These are phyloP conservation scores for Diabrotica balteata DNA, from an alignment of 2,888 invertebrate genomes.

Conservation along the genomic window DNA sequence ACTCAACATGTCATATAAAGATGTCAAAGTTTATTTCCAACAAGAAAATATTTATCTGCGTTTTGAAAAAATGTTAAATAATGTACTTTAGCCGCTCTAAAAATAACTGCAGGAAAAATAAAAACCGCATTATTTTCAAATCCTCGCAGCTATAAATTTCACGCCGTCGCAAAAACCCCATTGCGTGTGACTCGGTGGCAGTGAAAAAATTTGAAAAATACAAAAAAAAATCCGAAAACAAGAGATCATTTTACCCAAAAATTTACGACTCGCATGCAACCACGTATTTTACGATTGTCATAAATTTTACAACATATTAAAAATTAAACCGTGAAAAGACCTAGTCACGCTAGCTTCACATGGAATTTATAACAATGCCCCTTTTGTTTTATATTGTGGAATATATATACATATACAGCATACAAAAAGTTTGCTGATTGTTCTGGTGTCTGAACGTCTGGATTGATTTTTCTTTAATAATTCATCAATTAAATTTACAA, in stretches of 20 bases:
- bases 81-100: no score
- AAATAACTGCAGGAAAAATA: no score
- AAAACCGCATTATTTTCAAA: not conserved
- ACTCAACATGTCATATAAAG: no score
- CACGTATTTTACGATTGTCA: constrained; percentile 26
- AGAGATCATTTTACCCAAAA: constrained; percentile 15
- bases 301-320: constrained; percentile 31
- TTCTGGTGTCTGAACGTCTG: not conserved
- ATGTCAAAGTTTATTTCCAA: no score
- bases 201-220: constrained; percentile 10
- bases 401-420: not conserved
- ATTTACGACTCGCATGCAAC: constrained; percentile 25
- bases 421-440: not conserved
- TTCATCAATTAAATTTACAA: not conserved
- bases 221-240: constrained; percentile 10
- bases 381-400: constrained; percentile 17
- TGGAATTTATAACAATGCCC: constrained; percentile 26
- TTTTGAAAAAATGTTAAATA: no score
- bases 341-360: constrained; percentile 31
- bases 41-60: no score
- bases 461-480: not conserved
- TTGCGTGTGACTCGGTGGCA: constrained; percentile 8
- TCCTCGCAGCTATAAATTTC: constrained; percentile 12
- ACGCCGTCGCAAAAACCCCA: constrained; percentile 1
- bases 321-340: constrained; percentile 35